Evolutionary conservation across 2,888 invertebrate genomes (phyloP), one percentile per base, ranked within the genome.

Genomic region (Lasioglossum calceatum): DNA sequence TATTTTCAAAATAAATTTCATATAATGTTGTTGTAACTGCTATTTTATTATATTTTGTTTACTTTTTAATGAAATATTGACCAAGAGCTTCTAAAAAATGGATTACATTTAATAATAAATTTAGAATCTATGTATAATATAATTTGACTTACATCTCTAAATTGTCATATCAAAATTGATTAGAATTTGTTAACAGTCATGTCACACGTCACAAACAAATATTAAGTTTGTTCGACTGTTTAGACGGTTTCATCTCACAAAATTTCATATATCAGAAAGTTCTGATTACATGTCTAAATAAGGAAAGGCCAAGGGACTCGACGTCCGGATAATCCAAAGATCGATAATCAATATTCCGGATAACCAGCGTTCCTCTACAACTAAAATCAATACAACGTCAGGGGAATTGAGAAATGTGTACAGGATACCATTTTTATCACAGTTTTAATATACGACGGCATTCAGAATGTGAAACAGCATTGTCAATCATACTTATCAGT

Each of bases 381-480:
- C 19, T 12, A 84, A 78, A 71, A 75, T 83, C 84, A 78, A 83
- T 83, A 85, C 8, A 23, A 32, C 23, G 36, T 23, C 39, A 1
- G 23, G 14, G 47, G 42, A 44, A 27, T 73, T 39, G 36, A 19
- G 61, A 71, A 44, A 64, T 54, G 4, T 72, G 16, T 27, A 27
- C n/a, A 64, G 4, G 39, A 39, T 23, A 36, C 67, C 16, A 3
- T 36, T 77, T 75, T 78, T 86, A 85, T 77, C 79, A 23, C 67
- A 16, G 27, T 79, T 80, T 78, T 78, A 76, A 87, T 80, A 76
- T 82, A 81, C 44, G 75, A 75, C 73, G 58, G 44, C 72, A 77
- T 81, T 73, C 19, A 23, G 36, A 16, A 76, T 72, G 61, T 39
- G 42, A 50, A 4, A 71, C 27, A 61, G 27, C 5, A 47, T 32